Conservation (phyloP, 1,140 invertebrate species). For the Drosophila pruinosa region DNA sequence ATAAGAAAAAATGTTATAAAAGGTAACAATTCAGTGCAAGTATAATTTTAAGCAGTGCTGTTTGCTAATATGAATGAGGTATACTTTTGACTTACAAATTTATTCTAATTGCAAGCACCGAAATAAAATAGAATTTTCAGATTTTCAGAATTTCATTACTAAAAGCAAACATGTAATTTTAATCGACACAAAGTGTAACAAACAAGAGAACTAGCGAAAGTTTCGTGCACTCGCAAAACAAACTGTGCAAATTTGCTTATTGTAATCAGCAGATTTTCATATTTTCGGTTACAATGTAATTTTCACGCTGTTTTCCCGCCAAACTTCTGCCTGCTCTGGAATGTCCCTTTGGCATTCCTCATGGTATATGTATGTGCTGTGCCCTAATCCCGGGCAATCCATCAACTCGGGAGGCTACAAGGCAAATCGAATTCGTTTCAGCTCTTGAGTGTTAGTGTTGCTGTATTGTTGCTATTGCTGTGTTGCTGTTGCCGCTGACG, state of each 20-base stretch:
- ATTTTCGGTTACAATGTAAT: constrained; percentile 36
- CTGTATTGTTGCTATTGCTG: background rate
- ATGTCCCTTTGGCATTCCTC: constrained; percentile 26
- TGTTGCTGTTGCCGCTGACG: constrained; percentile 1
- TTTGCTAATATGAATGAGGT: too few species aligned
- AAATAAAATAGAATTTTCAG: too few species aligned
- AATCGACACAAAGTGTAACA: background rate
- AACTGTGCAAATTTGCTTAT: background rate
- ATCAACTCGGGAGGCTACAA: constrained; percentile 54
- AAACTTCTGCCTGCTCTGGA: background rate
- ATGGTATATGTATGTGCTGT: constrained; percentile 9
- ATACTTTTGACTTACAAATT: too few species aligned
- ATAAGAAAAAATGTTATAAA: too few species aligned
- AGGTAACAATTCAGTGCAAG: too few species aligned
- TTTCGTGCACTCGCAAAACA: background rate
- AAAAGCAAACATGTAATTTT: background rate
- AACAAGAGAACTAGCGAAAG: background rate
- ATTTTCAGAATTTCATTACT: too few species aligned
- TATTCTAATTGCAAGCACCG: too few species aligned
- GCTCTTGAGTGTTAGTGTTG: too few species aligned
- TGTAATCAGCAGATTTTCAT: constrained; percentile 2
- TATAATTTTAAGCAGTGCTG: too few species aligned
- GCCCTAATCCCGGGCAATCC: constrained; percentile 51
- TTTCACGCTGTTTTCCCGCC: constrained; percentile 38
- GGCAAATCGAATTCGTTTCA: constrained; percentile 76